Base-by-base conservation (phyloP, 2,888 invertebrate species). In the Abrostola tripartita region DNA sequence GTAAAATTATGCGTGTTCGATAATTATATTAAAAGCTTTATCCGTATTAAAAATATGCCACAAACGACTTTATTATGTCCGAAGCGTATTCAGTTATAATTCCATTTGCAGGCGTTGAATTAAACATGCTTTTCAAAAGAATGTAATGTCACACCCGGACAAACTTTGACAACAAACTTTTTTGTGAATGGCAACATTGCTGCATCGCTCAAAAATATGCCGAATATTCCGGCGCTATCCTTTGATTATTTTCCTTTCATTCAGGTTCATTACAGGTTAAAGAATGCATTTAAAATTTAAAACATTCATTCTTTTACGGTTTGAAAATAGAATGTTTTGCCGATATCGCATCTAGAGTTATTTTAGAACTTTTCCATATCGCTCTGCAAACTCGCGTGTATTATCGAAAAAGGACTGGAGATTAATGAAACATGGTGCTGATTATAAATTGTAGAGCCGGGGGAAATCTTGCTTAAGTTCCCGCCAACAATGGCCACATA, bases 381-480 rank as follows among this genome's bases (percentile, higher is more conserved):
- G 11, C 44, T 68, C 66, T 56, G 51, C 52, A 62, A 67, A 59
- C 68, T 81, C 67, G 61, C 64, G 59, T 82, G 81, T 81, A 84
- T 82, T 85, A 86, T 88, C 76, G 81, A 81, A 87, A 84, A 86
- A 76, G 77, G 42, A 78, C 62, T 52, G 68, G 64, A 81, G 82
- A 87, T 87, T 86, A 89, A 88, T 88, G 84, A 87, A 88, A 89
- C 87, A 87, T 84, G 83, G 83, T 81, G 78, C 83, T 87, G 88
- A 91, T 92, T 92, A 90, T 90, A 91, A 91, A 90, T 85, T 82
- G 84, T 77, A 67, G 81, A 74, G 81, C 70, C 91, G 47, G 61
- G 91, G 92, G 92, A 92, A 92, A 92, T 92, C 91, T 90, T 80
- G 86, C 83, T 86, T 86, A 90, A 90, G 90, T 89, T 88, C 79